Conservation (phyloP, 2,113 vertebrate species). For the Eurypyga helias region DNA sequence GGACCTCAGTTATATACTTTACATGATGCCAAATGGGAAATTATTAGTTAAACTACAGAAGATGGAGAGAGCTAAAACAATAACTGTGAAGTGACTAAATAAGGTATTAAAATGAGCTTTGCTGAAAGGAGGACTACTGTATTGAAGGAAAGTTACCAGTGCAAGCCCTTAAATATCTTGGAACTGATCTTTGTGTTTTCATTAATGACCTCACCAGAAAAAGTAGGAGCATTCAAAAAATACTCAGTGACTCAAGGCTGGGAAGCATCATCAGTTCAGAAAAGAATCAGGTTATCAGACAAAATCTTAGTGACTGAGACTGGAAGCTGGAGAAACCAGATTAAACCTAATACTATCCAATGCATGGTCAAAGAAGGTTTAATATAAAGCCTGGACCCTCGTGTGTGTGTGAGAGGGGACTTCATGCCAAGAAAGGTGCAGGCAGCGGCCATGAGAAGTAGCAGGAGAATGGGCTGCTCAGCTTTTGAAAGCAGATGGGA, state of each 20-base stretch:
- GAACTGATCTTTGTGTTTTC: neutral
- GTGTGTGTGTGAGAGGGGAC: neutral
- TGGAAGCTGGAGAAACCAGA: neutral
- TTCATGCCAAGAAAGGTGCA: neutral
- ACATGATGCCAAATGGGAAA: neutral
- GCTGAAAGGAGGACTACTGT: neutral
- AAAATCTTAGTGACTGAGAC: neutral
- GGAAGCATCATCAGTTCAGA: neutral
- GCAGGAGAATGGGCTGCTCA: neutral
- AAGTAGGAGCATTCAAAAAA: neutral
- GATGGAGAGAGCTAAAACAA: neutral
- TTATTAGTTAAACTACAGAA: neutral
- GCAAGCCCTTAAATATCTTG: neutral
- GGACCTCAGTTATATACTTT: neutral
- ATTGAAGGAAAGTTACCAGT: neutral
- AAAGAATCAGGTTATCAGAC: accelerated
- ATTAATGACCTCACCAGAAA: neutral
- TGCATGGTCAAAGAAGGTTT: neutral
- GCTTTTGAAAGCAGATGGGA: neutral
- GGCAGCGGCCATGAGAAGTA: neutral
- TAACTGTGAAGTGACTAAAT: conserved; percentile 9
- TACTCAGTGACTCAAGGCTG: neutral
- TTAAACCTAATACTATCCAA: neutral
- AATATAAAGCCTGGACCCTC: neutral
- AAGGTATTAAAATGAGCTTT: conserved; percentile 29